phyloP scores from a whole-genome alignment of 2,888 invertebrate genomes.

The Busseola fusca region DNA sequence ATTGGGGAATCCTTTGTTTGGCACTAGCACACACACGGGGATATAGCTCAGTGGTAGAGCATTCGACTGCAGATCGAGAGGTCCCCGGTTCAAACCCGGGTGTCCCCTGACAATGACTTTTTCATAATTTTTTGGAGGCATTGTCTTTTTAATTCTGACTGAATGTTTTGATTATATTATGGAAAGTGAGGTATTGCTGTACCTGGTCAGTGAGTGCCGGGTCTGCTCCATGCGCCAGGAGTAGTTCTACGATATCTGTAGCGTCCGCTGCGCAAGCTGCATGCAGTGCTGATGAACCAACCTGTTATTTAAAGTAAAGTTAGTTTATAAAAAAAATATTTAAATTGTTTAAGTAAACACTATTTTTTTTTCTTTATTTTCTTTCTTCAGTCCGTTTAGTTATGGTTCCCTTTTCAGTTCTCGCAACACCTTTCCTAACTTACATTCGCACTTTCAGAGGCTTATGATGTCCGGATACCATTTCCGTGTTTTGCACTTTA shows the following conservation, averaged over 20 bases:
- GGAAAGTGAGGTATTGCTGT: conserved; percentile 62
- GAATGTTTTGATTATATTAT: neutral
- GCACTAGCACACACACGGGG: conserved; percentile 60
- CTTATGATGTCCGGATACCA: conserved; percentile 25
- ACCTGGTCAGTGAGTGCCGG: conserved; percentile 93
- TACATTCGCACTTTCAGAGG: neutral
- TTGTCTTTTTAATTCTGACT: neutral
- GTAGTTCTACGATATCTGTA: conserved; percentile 91
- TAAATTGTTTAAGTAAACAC: neutral
- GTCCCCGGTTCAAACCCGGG: conserved; percentile 87
- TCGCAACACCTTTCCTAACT: neutral
- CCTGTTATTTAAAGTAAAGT: conserved; percentile 74
- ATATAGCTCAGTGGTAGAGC: conserved; percentile 87
- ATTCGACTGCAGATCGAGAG: conserved; percentile 87
- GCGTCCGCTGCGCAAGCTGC: conserved; percentile 93
- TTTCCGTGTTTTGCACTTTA: conserved; percentile 1
- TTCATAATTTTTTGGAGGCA: conserved; percentile 10
- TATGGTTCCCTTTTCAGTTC: neutral
- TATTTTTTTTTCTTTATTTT: neutral
- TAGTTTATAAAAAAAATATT: neutral
- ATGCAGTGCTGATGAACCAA: conserved; percentile 93
- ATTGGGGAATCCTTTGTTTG: conserved; percentile 40
- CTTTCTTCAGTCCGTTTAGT: too few relatives aligned
- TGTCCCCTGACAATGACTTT: conserved; percentile 74
- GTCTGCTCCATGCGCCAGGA: conserved; percentile 92